Base-by-base conservation (phyloP, 2,888 invertebrate genomes). In the Argynnis bischoffii region DNA sequence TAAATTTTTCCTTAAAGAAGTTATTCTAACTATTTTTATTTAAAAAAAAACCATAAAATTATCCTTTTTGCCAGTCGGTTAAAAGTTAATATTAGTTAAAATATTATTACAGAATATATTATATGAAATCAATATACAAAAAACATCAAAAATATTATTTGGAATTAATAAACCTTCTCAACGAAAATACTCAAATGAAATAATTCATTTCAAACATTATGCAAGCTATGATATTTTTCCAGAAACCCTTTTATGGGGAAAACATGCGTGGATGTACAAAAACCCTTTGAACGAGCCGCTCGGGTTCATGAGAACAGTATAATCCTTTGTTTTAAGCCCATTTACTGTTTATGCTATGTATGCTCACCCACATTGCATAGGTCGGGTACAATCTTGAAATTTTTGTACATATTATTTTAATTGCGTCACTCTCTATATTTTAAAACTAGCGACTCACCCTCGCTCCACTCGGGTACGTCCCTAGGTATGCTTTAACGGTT, bases 231-330 rank as follows among this genome's bases (percentile, higher is more conserved):
- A 26, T 55, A 50, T 55, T 66, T 55, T 55, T 18, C 15, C 47
- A 14, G 21, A n/a, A 35, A 55, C 53, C 53, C 55, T 55, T 54
- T 50, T 50, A 66, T 50, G 66, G 46, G 60, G 53, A 41, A 55
- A 60, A 55, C 50, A 66, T 48, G 41, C 60, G 48, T 18, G 18
- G 54, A 31, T 41, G 46, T 60, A 66, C 55, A 55, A 61, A 61
- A 61, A 61, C 48, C 59, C 54, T 66, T 66, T 61, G 60, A 66
- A 61, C 26, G 60, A 61, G 55, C 60, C 55, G 60, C 53, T 21
- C 21, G 61, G 35, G 41, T 55, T 50, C 21, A 31, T 61, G 55
- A 21, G 48, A 6, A 50, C 5, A 55, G 48, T 66, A 61, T 50
- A 53, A 59, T 50, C 35, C 55, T 61, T 61, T 66, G 48, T 61